Percentiles rank a stretch among this genome's conserved stretches.
Evolutionary conservation across 1,140 invertebrate species (phyloP).

Genomic region (Drosophila auraria): DNA sequence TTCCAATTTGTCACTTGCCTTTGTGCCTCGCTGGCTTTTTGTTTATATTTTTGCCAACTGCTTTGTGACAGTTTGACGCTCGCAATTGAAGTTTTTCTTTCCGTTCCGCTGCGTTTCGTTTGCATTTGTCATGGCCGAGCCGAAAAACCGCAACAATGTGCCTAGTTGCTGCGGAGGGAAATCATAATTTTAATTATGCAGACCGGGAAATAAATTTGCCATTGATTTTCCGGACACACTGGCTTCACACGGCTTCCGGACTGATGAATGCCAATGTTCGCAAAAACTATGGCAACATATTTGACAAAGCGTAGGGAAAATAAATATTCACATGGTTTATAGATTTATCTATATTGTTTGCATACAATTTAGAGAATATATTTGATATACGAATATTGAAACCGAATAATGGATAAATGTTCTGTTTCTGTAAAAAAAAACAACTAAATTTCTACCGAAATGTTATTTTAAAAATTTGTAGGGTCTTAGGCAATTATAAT

Average conservation of each 20-base stretch:
- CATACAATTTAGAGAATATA: slow-evolving; percentile 2
- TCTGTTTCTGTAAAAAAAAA: no score
- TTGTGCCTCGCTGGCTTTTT: slow-evolving; percentile 40
- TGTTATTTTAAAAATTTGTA: no score
- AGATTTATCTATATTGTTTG: background rate
- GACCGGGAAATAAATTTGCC: slow-evolving; percentile 46
- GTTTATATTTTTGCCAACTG: slow-evolving; percentile 53
- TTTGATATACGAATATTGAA: background rate
- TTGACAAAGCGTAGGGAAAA: background rate
- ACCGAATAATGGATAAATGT: background rate
- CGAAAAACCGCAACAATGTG: slow-evolving; percentile 36
- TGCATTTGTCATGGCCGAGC: slow-evolving; percentile 14
- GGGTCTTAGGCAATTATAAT: no score
- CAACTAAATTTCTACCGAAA: no score
- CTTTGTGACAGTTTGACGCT: slow-evolving; percentile 65
- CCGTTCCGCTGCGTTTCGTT: slow-evolving; percentile 20
- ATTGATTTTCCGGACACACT: slow-evolving; percentile 48
- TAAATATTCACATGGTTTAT: background rate
- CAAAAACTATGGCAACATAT: slow-evolving; percentile 5
- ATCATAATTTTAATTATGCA: slow-evolving; percentile 69
- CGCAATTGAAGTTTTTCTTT: slow-evolving; percentile 58
- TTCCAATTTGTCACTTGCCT: slow-evolving; percentile 74
- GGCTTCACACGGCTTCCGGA: slow-evolving; percentile 10
- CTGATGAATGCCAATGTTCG: slow-evolving; percentile 24
- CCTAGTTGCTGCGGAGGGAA: slow-evolving; percentile 19